Base-by-base conservation (phyloP, 2,113 vertebrate genomes). In the Corvus hawaiiensis region DNA sequence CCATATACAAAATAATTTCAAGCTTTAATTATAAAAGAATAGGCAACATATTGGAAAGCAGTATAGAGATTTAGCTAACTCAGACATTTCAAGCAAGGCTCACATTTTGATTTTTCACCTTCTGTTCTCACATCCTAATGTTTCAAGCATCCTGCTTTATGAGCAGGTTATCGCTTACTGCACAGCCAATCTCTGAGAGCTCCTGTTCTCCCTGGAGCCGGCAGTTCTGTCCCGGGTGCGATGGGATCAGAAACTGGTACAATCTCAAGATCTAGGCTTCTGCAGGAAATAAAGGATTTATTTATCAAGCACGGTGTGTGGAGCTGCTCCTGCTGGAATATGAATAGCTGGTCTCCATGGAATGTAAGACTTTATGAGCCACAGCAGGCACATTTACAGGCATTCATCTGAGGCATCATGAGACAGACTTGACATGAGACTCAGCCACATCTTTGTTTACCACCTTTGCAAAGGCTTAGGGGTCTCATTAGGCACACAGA, bases 21-120 rank as follows among this genome's bases (percentile, higher is more conserved):
- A 81, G 73, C 48, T 92, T 90, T 93, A 95, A 93, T 80, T 92
- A 64, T 37, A 93, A 71, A 87, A 92, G 62, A 94, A 90, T 35
- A 90, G 68, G 56, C 64, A 93, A 52, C 24, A 41, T 52, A 69
- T 84, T 63, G 71, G 64, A 93, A 84, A 93, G 77, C 61, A 89
- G 59, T 56, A 67, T n/a, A 72, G 77, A 90, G 64, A 78, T 81
- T 86, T 35, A 77, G 48, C 64, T 77, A 93, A 84, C 12, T 94
- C 72, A 52, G 85, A 48, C 44, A 43, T 89, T 94, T 92, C 80
- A 49, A 75, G 62, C 49, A 61, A 72, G 86, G 82, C 73, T 93
- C 88, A 62, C 43, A 64, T 92, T 93, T 89, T 72, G 13, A 92
- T 89, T 94, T 87, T 94, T 93, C 69, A 66, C 76, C 49, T 94